A percentile compares a stretch with the other conserved stretches of the same genome.
These are phyloP conservation scores for Mythimna pallens DNA, from an alignment of 2,888 invertebrate species.

Conservation along the genomic window DNA sequence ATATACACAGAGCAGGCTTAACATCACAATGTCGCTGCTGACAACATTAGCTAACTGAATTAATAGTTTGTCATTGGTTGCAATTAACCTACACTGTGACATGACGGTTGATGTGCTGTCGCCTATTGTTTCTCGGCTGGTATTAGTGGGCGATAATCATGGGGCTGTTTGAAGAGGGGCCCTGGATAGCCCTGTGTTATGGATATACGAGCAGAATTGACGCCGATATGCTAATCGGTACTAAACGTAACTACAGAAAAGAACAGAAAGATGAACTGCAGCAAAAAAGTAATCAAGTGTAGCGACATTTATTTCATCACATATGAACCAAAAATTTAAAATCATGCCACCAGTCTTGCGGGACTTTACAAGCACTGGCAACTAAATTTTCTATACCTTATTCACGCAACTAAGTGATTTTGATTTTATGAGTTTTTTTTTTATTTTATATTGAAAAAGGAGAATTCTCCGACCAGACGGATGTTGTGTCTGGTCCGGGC, in stretches of 20 bases:
- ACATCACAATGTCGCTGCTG: constrained; percentile 53
- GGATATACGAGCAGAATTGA: not conserved
- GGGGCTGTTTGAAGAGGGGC: not conserved
- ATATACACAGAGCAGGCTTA: constrained; percentile 60
- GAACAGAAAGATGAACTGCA: not conserved
- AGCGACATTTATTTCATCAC: too few species aligned
- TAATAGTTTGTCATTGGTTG: constrained; percentile 64
- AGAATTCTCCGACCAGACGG: too few species aligned
- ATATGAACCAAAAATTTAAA: too few species aligned
- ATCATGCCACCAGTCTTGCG: too few species aligned
- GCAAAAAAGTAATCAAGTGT: not conserved
- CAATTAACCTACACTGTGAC: constrained; percentile 62
- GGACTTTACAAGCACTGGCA: too few species aligned
- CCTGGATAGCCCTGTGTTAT: not conserved
- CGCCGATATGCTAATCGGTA: not conserved
- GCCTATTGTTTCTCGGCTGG: constrained; percentile 29
- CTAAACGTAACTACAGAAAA: not conserved
- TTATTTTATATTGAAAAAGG: too few species aligned
- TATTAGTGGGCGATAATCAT: constrained; percentile 22
- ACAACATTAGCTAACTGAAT: constrained; percentile 63
- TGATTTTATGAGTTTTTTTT: too few species aligned
- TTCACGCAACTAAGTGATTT: too few species aligned
- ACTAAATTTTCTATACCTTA: too few species aligned
- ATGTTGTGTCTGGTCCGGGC: too few species aligned
- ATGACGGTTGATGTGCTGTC: constrained; percentile 32